phyloP scores from a whole-genome alignment of 2,888 invertebrate genomes.

The Drosophila siamana region DNA sequence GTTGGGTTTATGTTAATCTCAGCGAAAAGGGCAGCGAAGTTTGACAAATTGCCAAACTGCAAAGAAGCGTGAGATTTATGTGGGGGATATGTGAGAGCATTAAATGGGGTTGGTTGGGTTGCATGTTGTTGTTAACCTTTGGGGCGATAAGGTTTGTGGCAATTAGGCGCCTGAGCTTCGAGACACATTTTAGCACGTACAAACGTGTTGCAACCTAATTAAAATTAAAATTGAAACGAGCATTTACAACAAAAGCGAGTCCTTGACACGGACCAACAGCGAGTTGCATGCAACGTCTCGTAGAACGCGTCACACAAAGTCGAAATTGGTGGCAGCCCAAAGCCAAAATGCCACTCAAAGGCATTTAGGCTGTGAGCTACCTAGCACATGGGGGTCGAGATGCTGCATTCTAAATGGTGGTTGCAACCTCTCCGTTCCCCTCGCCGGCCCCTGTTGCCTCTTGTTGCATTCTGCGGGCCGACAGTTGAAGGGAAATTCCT shows the following conservation, averaged over 20 bases:
- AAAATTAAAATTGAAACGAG: slow-evolving; percentile 55
- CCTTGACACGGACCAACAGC: slow-evolving; percentile 72
- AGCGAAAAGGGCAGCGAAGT: slow-evolving; percentile 34
- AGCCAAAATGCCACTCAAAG: slow-evolving; percentile 77
- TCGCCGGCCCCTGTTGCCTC: not conserved
- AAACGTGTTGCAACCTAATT: slow-evolving; percentile 80
- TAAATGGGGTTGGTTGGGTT: not conserved
- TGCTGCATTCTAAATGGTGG: slow-evolving; percentile 31
- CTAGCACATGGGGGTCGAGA: slow-evolving; percentile 26
- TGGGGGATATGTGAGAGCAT: slow-evolving; percentile 22
- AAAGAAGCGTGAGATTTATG: slow-evolving; percentile 51
- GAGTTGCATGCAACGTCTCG: slow-evolving; percentile 40
- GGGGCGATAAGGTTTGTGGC: slow-evolving; percentile 54
- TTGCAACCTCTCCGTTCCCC: slow-evolving; percentile 8
- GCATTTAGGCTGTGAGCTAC: slow-evolving; percentile 23
- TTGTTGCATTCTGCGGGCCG: slow-evolving; percentile 40
- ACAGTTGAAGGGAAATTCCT: not conserved
- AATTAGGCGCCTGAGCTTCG: slow-evolving; percentile 58
- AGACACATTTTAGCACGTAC: slow-evolving; percentile 67
- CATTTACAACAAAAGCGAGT: slow-evolving; percentile 53
- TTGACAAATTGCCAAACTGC: slow-evolving; percentile 73
- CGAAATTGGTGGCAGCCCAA: slow-evolving; percentile 73
- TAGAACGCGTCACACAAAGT: slow-evolving; percentile 57
- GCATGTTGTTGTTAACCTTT: slow-evolving; percentile 32
- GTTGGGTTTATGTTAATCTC: slow-evolving; percentile 77